Base-by-base conservation (phyloP, 2,113 vertebrate species). In the Casuarius casuarius region DNA sequence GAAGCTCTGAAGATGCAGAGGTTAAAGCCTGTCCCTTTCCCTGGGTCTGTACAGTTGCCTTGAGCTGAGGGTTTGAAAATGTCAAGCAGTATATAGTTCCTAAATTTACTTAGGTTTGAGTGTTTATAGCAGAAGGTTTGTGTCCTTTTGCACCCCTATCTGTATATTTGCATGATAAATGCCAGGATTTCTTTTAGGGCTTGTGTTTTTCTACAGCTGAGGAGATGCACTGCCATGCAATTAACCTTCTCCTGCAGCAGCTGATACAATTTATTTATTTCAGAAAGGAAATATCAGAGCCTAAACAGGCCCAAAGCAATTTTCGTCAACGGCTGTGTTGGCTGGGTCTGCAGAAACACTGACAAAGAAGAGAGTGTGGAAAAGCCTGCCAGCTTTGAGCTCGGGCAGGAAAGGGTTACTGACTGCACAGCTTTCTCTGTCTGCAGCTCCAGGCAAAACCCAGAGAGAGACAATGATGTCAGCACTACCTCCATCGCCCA, bases 381-480 rank as follows among this genome's bases (percentile, higher is more conserved):
- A n/a, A 56, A 86, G 40, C 3, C 7, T 22, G 78, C 52, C 73
- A 5, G 72, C 8, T 35, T 49, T 44, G 52, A 29, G 63, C 28
- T 29, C 21, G 5, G 96, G 83, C 83, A 97, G 77, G 92, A 97
- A 97, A 86, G 97, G 97, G 97, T 98, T 98, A 98, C 93, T 92
- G 96, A 83, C 85, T 94, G 89, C 93, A 90, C 95, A 91, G 96
- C 95, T 94, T 96, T 96, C 92, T 81, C 95, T 97, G 96, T 96
- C 95, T 96, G 92, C 97, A 97, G 97, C 97, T 98, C 91, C 92
- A 93, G 97, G 98, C 98, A 95, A 95, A 95, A 95, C 72, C 86
- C 94, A 90, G 92, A 78, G 92, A 97, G 94, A 97, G 94, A 94
- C 96, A 95, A 94, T 98, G 98, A 98, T 98, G 98, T 98, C 98